A percentile compares a stretch with the other conserved stretches of the same genome.
Evolutionary conservation across 1,140 invertebrate species (phyloP).

Genomic region (Thaumetopoea pityocampa): DNA sequence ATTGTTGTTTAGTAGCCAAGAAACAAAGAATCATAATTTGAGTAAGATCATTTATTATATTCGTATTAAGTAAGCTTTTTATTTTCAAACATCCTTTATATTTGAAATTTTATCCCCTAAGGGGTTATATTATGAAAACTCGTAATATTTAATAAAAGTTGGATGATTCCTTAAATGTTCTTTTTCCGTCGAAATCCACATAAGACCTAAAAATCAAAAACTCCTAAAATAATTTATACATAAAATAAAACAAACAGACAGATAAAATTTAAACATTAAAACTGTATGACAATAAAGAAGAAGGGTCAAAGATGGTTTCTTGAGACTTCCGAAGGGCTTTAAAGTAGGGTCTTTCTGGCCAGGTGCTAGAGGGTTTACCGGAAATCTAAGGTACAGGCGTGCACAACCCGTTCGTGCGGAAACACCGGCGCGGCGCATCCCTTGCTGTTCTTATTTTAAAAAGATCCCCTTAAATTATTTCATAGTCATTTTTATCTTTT

Average conservation of each 20-base stretch:
- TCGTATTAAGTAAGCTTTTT: no score
- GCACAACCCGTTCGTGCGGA: conserved; percentile 58
- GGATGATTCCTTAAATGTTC: no score
- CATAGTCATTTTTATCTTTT: conserved; percentile 24
- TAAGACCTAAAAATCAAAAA: no score
- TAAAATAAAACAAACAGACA: conserved; percentile 1
- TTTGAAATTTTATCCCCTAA: no score
- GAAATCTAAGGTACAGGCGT: conserved; percentile 69
- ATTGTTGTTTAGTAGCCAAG: no score
- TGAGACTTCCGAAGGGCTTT: conserved; percentile 52
- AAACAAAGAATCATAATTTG: no score
- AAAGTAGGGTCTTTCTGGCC: conserved; percentile 38
- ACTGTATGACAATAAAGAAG: conserved; percentile 39
- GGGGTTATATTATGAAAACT: no score
- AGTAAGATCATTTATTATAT: no score
- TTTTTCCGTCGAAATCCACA: no score
- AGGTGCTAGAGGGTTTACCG: conserved; percentile 66
- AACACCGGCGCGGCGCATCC: conserved; percentile 54
- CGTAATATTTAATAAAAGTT: no score
- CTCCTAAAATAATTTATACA: no score
- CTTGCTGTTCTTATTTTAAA: conserved; percentile 53
- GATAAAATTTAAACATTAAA: conserved; percentile 31
- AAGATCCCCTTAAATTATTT: conserved; percentile 38
- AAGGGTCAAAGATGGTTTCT: conserved; percentile 53
- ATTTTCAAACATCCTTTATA: no score